Evolutionary conservation across 2,113 vertebrate species (phyloP), one percentile per base, ranked within the genome.

Genomic region (Proterorhinus semilunaris): DNA sequence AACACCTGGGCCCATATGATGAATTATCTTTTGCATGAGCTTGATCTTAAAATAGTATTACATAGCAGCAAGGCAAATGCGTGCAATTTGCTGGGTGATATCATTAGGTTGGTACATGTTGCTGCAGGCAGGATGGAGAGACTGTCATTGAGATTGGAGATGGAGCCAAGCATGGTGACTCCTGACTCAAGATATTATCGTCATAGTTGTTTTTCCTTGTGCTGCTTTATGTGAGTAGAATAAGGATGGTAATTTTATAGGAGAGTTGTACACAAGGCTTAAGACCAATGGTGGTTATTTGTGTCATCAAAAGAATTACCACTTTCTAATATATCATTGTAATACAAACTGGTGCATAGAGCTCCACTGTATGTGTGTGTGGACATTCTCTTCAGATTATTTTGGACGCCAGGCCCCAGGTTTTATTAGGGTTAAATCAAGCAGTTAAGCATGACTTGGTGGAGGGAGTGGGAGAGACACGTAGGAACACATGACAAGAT

Each of bases 61-160:
- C 66, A 48, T 27, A 69, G 64, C 63, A 36, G 64, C 75, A 69
- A 66, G 51, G 62, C 61, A 77, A 66, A 70, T 65, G 44, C 65
- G 75, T 78, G 66, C 77, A 74, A 80, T 79, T 55, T 69, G 21
- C 44, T 11, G 64, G 74, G 82, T 78, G 74, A 83, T 73, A 70
- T 71, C 78, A 75, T 79, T 69, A 79, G 72, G 68, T 51, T 13
- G 43, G 48, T 58, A 74, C 59, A 53, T 16, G 61, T 50, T 49
- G 75, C 79, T 72, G 63, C 36, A 16, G 61, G 69, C 42, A 45
- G 42, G 27, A 80, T 81, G 54, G 65, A 42, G 83, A 79, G 70
- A 76, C 66, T 80, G 65, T 61, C 75, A 49, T 50, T 17, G 51
- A 78, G 82, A 66, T 53, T 72, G 2, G 8, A 72, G 68, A 55